Conservation (phyloP, 2,797 vertebrate species). For the Arctocebus calabarensis region DNA sequence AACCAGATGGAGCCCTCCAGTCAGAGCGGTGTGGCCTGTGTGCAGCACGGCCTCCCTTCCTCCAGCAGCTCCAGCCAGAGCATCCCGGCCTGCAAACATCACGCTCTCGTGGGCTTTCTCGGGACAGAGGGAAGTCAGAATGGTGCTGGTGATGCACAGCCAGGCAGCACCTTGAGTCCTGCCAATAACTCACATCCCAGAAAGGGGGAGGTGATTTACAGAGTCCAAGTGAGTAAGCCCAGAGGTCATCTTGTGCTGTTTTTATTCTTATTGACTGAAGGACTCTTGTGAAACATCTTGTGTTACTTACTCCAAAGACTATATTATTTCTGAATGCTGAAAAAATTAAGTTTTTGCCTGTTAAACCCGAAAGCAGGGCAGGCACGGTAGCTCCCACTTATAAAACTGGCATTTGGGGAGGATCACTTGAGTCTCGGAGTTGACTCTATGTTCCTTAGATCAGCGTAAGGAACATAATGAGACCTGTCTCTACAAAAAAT, state of each 20-base stretch:
- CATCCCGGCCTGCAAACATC: conserved; percentile 95
- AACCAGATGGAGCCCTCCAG: conserved; percentile 90
- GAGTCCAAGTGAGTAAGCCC: conserved; percentile 93
- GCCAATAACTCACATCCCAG: conserved; percentile 91
- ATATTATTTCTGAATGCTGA: conserved; percentile 16
- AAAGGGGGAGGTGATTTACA: conserved; percentile 97
- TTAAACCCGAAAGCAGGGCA: neutral
- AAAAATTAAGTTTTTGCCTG: neutral
- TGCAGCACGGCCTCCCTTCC: conserved; percentile 91
- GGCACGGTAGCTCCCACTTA: no score
- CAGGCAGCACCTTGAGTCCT: conserved; percentile 88
- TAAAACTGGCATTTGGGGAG: neutral
- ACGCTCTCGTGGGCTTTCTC: conserved; percentile 94
- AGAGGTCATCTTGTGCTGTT: neutral
- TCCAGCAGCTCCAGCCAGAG: conserved; percentile 97
- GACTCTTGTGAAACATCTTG: neutral
- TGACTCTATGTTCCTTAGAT: neutral
- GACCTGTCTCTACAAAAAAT: neutral
- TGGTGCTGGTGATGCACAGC: conserved; percentile 86
- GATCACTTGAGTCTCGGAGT: neutral
- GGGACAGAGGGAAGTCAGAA: conserved; percentile 91
- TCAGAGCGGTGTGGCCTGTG: conserved; percentile 85
- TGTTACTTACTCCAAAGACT: neutral
- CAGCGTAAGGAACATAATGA: neutral
- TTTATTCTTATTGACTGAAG: neutral